phyloP scores from a whole-genome alignment of 2,113 vertebrate genomes.

The Diadophis punctatus region DNA sequence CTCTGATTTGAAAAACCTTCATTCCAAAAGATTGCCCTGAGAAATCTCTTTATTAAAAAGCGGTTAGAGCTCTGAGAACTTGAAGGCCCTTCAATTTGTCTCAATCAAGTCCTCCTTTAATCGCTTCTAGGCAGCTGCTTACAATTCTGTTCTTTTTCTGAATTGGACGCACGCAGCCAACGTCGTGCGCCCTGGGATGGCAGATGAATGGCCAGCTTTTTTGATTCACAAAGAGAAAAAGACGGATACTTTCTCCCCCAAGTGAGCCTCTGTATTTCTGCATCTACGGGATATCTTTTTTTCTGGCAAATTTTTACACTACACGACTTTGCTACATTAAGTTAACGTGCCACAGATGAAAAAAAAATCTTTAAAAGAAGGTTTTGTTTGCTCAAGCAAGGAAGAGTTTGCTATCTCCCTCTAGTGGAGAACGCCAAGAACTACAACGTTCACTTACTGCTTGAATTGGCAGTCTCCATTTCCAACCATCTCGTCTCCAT shows the following conservation, averaged over 20 bases:
- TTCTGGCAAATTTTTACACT: background rate
- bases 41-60: background rate
- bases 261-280: slow-evolving; percentile 35
- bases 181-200: fast-evolving
- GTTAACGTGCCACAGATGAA: slow-evolving; percentile 14
- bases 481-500: slow-evolving; percentile 9
- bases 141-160: background rate
- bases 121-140: background rate
- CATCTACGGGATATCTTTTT: background rate
- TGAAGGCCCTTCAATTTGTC: background rate
- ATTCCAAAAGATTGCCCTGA: background rate
- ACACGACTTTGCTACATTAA: background rate
- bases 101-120: background rate
- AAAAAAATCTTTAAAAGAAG: background rate
- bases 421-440: slow-evolving; percentile 66
- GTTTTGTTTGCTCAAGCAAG: slow-evolving; percentile 16
- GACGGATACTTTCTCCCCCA: slow-evolving; percentile 44
- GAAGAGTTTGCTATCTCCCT: slow-evolving; percentile 60
- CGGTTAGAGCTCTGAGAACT: background rate
- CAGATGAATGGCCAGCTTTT: background rate
- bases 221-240: slow-evolving; percentile 27
- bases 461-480: background rate
- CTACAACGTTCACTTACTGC: background rate
- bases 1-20: background rate
- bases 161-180: too few species aligned